Percentiles rank a stretch among this genome's conserved stretches.
Evolutionary conservation across 2,888 invertebrate genomes (phyloP).

Genomic region (Chaetogeoica ovagalla): DNA sequence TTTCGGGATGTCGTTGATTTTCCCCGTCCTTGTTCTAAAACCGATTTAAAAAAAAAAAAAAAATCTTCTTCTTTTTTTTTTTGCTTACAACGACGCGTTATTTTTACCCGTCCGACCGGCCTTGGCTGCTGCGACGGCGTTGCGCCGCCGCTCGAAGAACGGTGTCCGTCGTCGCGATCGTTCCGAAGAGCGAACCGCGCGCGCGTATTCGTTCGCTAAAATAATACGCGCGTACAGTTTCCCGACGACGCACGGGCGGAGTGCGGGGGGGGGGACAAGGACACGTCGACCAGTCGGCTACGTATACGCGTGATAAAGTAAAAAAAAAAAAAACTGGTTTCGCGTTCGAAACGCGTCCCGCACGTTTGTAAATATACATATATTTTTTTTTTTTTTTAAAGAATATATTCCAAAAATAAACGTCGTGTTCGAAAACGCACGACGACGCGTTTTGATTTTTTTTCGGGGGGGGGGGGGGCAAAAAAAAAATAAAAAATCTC

Average conservation of each 20-base stretch:
- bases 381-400: no score
- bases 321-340: slow-evolving; percentile 25
- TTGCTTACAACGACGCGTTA: not conserved
- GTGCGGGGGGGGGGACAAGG: slow-evolving; percentile 12
- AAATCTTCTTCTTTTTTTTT: not conserved
- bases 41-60: not conserved
- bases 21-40: not conserved
- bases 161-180: not conserved
- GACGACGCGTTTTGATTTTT: no score
- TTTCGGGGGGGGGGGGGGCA: no score
- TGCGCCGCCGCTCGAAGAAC: slow-evolving; percentile 22
- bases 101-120: slow-evolving; percentile 23
- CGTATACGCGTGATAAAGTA: not conserved
- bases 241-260: no score
- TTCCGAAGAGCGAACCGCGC: not conserved
- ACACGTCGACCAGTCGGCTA: not conserved
- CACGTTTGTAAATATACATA: no score
- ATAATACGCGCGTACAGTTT: not conserved
- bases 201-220: not conserved
- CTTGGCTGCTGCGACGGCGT: slow-evolving; percentile 10
- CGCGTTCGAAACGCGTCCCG: not conserved
- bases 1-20: not conserved
- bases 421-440: no score
- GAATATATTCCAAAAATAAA: no score
- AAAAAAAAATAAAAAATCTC: no score